Percentiles rank a stretch among this genome's conserved stretches.
Conservation (phyloP, 2,888 invertebrate genomes). For the Drosophila bunnanda region DNA sequence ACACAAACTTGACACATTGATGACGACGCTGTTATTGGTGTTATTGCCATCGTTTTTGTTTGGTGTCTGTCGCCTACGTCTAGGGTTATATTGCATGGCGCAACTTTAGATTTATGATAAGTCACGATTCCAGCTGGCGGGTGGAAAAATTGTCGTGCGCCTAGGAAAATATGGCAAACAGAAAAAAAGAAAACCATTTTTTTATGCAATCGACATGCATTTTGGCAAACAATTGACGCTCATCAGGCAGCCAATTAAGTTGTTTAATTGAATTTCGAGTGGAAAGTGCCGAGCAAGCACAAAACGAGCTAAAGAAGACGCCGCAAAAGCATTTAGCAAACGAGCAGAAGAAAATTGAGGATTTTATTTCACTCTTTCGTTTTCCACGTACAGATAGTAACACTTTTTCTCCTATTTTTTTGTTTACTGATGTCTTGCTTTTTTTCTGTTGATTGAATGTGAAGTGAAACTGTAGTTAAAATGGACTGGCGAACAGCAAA, state of each 20-base stretch:
- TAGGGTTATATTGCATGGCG: constrained; percentile 23
- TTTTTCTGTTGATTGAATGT: constrained; percentile 2
- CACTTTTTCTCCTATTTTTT: constrained; percentile 3
- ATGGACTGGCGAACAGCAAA: not conserved
- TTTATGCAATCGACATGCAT: constrained; percentile 43
- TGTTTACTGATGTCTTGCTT: constrained; percentile 2
- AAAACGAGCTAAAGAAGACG: constrained; percentile 22
- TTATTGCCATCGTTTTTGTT: constrained; percentile 40
- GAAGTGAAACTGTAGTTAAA: not conserved
- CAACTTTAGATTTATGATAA: constrained; percentile 75
- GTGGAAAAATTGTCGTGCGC: constrained; percentile 20
- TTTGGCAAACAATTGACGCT: constrained; percentile 49
- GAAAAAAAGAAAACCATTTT: constrained; percentile 17
- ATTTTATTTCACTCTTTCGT: not conserved
- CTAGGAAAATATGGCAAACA: not conserved
- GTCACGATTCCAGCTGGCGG: constrained; percentile 62
- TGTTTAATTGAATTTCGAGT: constrained; percentile 65
- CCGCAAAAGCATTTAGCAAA: constrained; percentile 44
- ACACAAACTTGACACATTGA: constrained; percentile 72
- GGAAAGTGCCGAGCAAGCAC: constrained; percentile 36
- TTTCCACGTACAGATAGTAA: constrained; percentile 1
- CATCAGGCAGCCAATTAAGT: constrained; percentile 69
- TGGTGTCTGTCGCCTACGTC: constrained; percentile 41
- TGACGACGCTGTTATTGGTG: constrained; percentile 22
- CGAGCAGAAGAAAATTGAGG: constrained; percentile 9